These are phyloP conservation scores for Sminthurides bifidus DNA, from an alignment of 1,140 invertebrate species.

Conservation along the genomic window DNA sequence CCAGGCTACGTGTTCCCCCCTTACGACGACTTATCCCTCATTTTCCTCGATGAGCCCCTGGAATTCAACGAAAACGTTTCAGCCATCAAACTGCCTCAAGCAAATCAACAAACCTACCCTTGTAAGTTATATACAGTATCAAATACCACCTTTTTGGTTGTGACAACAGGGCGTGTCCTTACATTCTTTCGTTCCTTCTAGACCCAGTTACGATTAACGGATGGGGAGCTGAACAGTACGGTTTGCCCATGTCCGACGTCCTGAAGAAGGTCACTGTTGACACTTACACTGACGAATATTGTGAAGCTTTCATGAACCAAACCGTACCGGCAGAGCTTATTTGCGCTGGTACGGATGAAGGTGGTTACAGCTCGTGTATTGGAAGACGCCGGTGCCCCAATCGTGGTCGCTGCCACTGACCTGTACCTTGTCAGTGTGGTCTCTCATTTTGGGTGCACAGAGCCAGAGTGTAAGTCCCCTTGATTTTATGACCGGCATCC, in stretches of 20 bases:
- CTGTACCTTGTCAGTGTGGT: background rate
- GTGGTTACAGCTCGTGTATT: background rate
- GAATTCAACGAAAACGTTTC: conserved; percentile 16
- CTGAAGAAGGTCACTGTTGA: conserved; percentile 11
- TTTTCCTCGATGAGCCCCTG: conserved; percentile 11
- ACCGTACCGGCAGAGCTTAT: conserved; percentile 1
- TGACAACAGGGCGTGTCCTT: background rate
- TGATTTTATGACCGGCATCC: background rate
- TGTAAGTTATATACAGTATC: background rate
- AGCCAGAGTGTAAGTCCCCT: too few species aligned
- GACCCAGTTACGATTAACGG: conserved; percentile 9
- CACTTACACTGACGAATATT: conserved; percentile 11
- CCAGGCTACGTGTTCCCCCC: conserved; percentile 4
- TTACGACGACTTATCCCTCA: conserved; percentile 13
- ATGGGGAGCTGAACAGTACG: conserved; percentile 13
- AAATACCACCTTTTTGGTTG: background rate
- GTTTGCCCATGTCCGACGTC: conserved; percentile 11
- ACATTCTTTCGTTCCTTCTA: background rate
- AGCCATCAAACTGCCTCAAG: conserved; percentile 1
- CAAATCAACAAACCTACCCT: conserved; percentile 6
- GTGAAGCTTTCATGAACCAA: background rate
- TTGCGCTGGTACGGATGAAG: conserved; percentile 11
- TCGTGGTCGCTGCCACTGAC: background rate
- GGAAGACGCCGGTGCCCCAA: conserved; percentile 11
- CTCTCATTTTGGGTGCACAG: conserved; percentile 9